A percentile compares a stretch with the other conserved stretches of the same genome.
phyloP scores from a whole-genome alignment of 2,113 vertebrate species.

The Copsychus sechellarum region DNA sequence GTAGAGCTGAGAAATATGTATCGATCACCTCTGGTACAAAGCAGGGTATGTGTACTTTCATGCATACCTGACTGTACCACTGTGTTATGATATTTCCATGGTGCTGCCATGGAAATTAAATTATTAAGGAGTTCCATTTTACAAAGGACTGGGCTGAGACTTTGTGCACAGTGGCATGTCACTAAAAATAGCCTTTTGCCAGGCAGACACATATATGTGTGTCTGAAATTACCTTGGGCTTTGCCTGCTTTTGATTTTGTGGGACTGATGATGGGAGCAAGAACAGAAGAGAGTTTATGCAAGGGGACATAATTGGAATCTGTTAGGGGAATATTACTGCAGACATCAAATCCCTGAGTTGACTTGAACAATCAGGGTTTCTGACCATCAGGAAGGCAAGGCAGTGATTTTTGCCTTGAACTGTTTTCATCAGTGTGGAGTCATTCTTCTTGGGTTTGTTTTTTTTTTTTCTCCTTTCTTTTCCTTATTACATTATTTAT shows the following conservation, averaged over 20 bases:
- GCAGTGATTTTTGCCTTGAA: neutral
- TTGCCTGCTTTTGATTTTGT: neutral
- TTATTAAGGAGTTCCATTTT: neutral
- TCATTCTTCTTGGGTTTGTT: neutral
- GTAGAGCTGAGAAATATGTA: neutral
- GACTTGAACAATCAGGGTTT: slow-evolving; percentile 20
- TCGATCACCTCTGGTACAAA: rapidly evolving
- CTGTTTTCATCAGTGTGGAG: neutral
- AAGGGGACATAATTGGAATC: neutral
- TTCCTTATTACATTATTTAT: neutral
- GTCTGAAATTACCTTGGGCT: slow-evolving; percentile 15
- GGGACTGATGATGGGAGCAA: neutral
- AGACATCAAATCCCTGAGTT: slow-evolving; percentile 24
- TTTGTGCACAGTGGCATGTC: neutral
- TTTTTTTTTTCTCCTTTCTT: neutral
- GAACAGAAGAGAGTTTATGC: neutral
- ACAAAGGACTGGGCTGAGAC: neutral
- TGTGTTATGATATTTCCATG: neutral
- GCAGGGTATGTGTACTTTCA: neutral
- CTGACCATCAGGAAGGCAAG: neutral
- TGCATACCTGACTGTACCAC: rapidly evolving
- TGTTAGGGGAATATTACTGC: neutral
- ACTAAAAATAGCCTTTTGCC: slow-evolving; percentile 13
- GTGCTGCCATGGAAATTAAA: slow-evolving; percentile 36
- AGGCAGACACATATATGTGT: neutral